Conservation (phyloP, 2,888 invertebrate genomes). For the Atherix ibis region DNA sequence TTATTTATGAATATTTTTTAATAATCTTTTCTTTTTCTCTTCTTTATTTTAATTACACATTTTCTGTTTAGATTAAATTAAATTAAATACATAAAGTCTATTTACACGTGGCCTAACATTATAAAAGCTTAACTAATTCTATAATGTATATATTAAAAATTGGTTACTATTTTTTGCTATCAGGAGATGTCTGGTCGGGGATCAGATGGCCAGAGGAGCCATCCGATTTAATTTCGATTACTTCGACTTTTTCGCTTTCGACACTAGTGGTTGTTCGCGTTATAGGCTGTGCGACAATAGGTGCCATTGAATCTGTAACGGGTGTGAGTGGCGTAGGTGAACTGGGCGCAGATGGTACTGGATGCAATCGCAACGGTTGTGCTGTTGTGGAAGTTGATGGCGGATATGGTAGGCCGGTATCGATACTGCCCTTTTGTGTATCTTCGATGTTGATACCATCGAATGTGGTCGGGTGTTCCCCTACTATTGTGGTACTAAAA, state of each 20-base stretch:
- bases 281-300: conserved; percentile 1
- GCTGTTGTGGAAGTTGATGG: conserved; percentile 3
- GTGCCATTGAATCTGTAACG: conserved; percentile 1
- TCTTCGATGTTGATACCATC: no score
- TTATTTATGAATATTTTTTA: no score
- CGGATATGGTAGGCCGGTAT: conserved; percentile 2
- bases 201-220: conserved; percentile 27
- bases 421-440: conserved; percentile 7
- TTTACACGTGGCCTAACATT: no score
- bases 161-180: no score
- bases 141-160: no score
- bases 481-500: not conserved
- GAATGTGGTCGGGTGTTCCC: no score
- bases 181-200: conserved; percentile 17
- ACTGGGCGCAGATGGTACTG: conserved; percentile 12
- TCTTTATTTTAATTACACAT: no score
- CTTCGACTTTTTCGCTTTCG: conserved; percentile 29
- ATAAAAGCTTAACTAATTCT: no score
- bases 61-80: no score
- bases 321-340: conserved; percentile 6
- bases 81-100: no score
- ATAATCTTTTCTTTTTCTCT: no score
- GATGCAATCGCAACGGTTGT: conserved; percentile 1
- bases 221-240: conserved; percentile 33
- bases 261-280: conserved; percentile 20